Conservation (phyloP, 1,140 invertebrate genomes). For the Tigriopus japonicus region DNA sequence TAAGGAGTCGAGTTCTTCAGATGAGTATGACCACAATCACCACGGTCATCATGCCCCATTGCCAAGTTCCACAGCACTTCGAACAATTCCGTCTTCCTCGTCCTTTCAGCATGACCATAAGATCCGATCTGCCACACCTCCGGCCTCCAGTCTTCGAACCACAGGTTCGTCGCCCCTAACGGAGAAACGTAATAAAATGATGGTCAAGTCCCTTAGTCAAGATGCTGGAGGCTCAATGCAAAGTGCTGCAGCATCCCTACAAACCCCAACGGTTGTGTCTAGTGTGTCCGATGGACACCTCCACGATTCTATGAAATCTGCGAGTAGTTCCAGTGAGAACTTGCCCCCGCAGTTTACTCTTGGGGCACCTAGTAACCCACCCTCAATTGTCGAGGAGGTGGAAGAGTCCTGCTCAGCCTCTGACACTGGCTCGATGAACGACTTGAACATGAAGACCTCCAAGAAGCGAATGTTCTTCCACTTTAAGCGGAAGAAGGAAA, state of each 20-base stretch:
- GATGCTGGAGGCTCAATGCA: background rate
- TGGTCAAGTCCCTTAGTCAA: slow-evolving; percentile 9
- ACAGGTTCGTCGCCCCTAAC: too few relatives aligned
- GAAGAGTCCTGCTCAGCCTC: background rate
- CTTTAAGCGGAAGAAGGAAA: too few relatives aligned
- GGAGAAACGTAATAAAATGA: background rate
- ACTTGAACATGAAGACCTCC: background rate
- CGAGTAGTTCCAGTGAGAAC: background rate
- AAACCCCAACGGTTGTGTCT: background rate
- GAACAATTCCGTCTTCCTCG: background rate
- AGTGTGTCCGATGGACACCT: background rate
- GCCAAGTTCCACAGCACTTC: background rate
- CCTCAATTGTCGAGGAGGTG: background rate
- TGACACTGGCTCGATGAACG: background rate
- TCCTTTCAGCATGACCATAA: background rate
- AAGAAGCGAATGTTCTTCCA: too few relatives aligned
- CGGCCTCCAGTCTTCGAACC: background rate
- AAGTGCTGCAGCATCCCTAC: background rate
- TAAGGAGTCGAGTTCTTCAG: slow-evolving; percentile 8
- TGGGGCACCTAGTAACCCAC: background rate
- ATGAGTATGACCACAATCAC: slow-evolving; percentile 5
- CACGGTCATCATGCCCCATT: background rate
- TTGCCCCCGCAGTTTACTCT: background rate
- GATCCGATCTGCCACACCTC: background rate
- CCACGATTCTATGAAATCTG: too few relatives aligned